phyloP scores from a whole-genome alignment of 2,797 vertebrate genomes.

The Bradypodion ventrale region DNA sequence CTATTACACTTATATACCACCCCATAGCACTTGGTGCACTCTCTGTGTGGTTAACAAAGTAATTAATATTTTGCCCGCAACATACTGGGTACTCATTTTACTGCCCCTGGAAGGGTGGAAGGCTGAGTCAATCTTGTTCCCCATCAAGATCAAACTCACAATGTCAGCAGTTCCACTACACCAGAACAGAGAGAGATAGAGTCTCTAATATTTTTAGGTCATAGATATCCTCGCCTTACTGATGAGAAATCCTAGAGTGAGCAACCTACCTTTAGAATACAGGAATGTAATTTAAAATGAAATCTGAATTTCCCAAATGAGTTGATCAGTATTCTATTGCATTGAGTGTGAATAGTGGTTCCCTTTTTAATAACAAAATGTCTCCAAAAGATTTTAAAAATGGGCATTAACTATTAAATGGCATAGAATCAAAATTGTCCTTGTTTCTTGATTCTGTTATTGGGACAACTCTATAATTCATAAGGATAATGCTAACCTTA shows the following conservation, averaged over 20 bases:
- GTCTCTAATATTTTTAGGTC: too few relatives aligned
- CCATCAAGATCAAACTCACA: too few relatives aligned
- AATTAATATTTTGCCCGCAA: too few relatives aligned
- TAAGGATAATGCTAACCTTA: constrained; percentile 29
- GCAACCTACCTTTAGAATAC: constrained; percentile 13
- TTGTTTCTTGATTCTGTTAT: constrained; percentile 8
- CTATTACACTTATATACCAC: too few relatives aligned
- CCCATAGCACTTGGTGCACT: too few relatives aligned
- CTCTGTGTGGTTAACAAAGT: too few relatives aligned
- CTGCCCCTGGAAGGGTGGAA: too few relatives aligned
- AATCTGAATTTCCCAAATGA: constrained; percentile 39
- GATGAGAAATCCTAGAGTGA: constrained; percentile 1
- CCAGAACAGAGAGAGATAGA: too few relatives aligned
- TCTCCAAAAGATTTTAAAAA: constrained; percentile 8
- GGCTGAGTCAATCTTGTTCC: too few relatives aligned
- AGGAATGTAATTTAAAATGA: constrained; percentile 34
- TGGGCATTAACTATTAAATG: constrained; percentile 32
- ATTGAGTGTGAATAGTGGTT: constrained; percentile 9
- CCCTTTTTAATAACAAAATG: constrained; percentile 34
- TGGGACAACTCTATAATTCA: constrained; percentile 32
- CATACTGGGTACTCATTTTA: too few relatives aligned
- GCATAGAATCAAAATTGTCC: constrained; percentile 45
- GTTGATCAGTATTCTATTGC: neutral
- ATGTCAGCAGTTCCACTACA: too few relatives aligned
- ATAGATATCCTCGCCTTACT: too few relatives aligned